Evolutionary conservation across 2,888 invertebrate genomes (phyloP), one percentile per base, ranked within the genome.

Genomic region (Aricia artaxerxes): DNA sequence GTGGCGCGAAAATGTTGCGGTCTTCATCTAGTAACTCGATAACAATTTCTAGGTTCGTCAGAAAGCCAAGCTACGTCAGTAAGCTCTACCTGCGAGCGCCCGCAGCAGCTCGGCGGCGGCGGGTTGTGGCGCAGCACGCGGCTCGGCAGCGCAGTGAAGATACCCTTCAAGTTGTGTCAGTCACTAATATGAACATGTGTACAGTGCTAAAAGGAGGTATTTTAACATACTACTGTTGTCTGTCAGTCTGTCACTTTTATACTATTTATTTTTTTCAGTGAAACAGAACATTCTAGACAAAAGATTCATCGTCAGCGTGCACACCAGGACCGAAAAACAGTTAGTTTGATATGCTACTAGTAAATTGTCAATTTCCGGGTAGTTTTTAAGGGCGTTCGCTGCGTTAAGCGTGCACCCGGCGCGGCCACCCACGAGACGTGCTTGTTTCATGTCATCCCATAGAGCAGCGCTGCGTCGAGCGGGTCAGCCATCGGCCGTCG

Each of bases 91-190:
- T 13, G 5, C 35, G 1, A 69, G 38, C 35, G 64, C 5, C 1
- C 16, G 69, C 4, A 4, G 49, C 9, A 49, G 49, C 2, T 49
- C 49, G 40, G 40, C 40, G 64, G 11, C 35, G 11, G 35, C 79
- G 88, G 89, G 0, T 80, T 80, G 6, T 83, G 86, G 82, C 79
- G 88, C 82, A 86, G 89, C 6, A 81, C 85, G 44, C 82, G 86
- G 0, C 79, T 91, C 1, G 82, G 87, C 2, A 90, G 89, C 77
- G 82, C 92, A 13, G 11, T 92, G 9, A 89, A 85, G 80, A 78
- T 89, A n/a, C 91, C 91, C 0, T 87, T 86, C 53, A 84, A 79
- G 80, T 85, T 83, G 57, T 92, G 92, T 92, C 82, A 90, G 91
- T 90, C 40, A 35, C 49, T 53, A 9, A 60, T 40, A 64, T 49